These are phyloP conservation scores for Drosophila subquinaria DNA, from an alignment of 2,888 invertebrate genomes.

Conservation along the genomic window DNA sequence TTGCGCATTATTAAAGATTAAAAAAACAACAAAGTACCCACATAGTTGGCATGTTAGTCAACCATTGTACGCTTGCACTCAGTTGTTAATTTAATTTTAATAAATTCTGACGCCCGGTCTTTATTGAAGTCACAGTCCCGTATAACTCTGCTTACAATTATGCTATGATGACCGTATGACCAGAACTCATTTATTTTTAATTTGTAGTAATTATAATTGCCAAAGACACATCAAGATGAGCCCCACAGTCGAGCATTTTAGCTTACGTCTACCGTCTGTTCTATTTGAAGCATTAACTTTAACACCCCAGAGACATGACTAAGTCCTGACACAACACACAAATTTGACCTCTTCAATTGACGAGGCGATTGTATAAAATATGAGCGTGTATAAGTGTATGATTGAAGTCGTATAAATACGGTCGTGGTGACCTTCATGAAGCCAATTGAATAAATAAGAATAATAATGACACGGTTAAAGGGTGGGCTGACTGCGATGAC, in stretches of 20 bases:
- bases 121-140: slow-evolving; percentile 23
- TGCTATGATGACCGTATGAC: slow-evolving; percentile 76
- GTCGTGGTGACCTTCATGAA: slow-evolving; percentile 70
- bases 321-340: slow-evolving; percentile 62
- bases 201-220: slow-evolving; percentile 76
- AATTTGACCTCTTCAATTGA: slow-evolving; percentile 77
- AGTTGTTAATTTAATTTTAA: slow-evolving; percentile 72
- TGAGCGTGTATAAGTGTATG: slow-evolving; percentile 1
- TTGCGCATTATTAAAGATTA: slow-evolving; percentile 20
- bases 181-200: slow-evolving; percentile 76
- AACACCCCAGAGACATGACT: slow-evolving; percentile 70
- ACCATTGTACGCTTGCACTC: slow-evolving; percentile 21
- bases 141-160: slow-evolving; percentile 72
- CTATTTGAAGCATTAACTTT: slow-evolving; percentile 64
- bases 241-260: slow-evolving; percentile 20
- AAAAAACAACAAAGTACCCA: slow-evolving; percentile 43
- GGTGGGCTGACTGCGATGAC: not conserved
- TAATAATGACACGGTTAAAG: slow-evolving; percentile 8
- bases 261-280: slow-evolving; percentile 34
- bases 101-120: slow-evolving; percentile 42
- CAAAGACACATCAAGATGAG: slow-evolving; percentile 43
- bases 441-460: slow-evolving; percentile 40
- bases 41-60: slow-evolving; percentile 62
- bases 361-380: slow-evolving; percentile 44
- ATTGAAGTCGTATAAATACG: slow-evolving; percentile 16